Base-by-base conservation (phyloP, 2,113 vertebrate species). In the Pampusana beccarii region DNA sequence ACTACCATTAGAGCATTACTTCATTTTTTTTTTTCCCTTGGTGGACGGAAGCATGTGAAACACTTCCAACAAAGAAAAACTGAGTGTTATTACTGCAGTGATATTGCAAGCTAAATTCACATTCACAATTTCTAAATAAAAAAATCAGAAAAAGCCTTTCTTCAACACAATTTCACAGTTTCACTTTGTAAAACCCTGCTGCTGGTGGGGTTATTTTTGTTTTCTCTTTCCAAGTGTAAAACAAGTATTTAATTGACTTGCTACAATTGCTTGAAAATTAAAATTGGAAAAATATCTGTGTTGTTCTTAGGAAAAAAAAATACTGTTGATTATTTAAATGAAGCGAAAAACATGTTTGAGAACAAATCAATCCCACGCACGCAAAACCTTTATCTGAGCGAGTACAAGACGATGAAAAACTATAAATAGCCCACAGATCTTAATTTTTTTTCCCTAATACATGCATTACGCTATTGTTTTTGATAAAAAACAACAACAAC, bases 391-490 rank as follows among this genome's bases (percentile, higher is more conserved):
- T 97, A 97, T 97, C 92, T 96, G 92, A 97, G 92, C 57, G 88
- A 87, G 80, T 80, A 94, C 51, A 93, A 92, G 94, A 89, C 18
- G 62, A 97, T 64, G 88, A 88, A 93, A 97, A 98, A 97, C 93
- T 97, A 94, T 93, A 96, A 88, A 86, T 79, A 93, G 74, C 60
- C 33, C 74, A 93, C 40, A 90, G 95, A 96, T 97, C 94, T 94
- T 94, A 69, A 57, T 80, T 90, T 97, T 97, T 85, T 95, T 94
- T 70, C 67, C 51, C 53, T 88, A 80, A 94, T 78, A 93, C 86
- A 93, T 87, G 90, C 81, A 96, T 97, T 95, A 96, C 71, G 87
- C 93, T 95, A 97, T 98, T 98, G 97, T 98, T 98, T 98, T 93
- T 53, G 28, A 88, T 89, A 93, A 95, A 89, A 57, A 84, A 66